Evolutionary conservation across 2,113 vertebrate species (phyloP), one percentile per base, ranked within the genome.

Genomic region (Ceyx melanurus): DNA sequence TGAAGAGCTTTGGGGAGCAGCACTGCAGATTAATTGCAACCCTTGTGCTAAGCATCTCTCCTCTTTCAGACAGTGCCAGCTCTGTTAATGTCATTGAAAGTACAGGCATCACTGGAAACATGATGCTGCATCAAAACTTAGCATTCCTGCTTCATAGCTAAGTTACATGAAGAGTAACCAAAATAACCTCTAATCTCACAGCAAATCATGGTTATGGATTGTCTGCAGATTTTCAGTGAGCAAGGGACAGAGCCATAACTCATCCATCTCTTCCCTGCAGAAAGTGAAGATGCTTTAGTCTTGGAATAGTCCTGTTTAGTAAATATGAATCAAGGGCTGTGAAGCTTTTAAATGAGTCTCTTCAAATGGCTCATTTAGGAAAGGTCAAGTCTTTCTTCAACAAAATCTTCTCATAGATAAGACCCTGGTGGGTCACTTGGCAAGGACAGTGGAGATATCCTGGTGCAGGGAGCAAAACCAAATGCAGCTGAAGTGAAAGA

Each of bases 61-160:
- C n/a, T 77, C 57, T 82, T 66, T 80, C 68, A 91, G 62, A 86
- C 6, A 13, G n/a, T 89, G 78, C 67, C 75, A 92, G 45, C 16
- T 82, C 92, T 84, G 70, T 62, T 92, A 80, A 85, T 73, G 56
- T 70, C 90, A 95, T 95, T 93, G 96, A 92, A 95, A 94, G 45
- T 70, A 93, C 33, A 91, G 71, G 42, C 79, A 82, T 29, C 54
- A 76, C 50, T 81, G 73, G 61, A 95, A 93, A 84, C 54, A 78
- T 46, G 76, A 90, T 77, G 76, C 73, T 86, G 76, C 56, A 84
- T 77, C 68, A 74, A 83, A 86, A 43, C 40, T 91, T 76, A 83
- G 72, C 31, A 74, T 92, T 88, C n/a, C 82, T 76, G 19, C 8
- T 88, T 84, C 71, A 86, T 71, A 73, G 57, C 50, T 18, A 56